Conservation (phyloP, 1,140 invertebrate species). For the Heliothis subflexa region DNA sequence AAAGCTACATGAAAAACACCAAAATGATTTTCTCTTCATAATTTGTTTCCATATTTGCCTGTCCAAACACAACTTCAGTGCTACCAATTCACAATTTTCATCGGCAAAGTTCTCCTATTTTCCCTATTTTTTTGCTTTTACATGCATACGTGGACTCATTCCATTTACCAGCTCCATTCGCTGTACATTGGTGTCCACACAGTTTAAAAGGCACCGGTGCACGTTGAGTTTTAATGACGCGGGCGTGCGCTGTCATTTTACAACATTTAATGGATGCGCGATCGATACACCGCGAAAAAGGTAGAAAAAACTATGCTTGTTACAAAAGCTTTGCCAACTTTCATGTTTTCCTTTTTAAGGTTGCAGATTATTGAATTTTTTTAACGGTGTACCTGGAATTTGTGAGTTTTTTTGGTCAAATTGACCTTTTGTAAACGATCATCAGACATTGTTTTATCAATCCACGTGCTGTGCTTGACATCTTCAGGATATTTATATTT, state of each 20-base stretch:
- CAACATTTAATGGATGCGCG: slow-evolving; percentile 46
- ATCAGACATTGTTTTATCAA: background rate
- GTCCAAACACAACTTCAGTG: background rate
- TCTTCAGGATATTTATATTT: slow-evolving; percentile 6
- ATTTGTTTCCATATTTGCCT: background rate
- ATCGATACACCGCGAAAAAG: slow-evolving; percentile 45
- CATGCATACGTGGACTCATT: background rate
- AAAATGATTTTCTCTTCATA: background rate
- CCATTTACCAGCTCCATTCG: slow-evolving; percentile 37
- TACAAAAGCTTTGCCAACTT: slow-evolving; percentile 25
- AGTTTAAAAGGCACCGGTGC: slow-evolving; percentile 48
- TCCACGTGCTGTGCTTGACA: background rate
- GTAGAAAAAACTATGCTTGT: slow-evolving; percentile 31
- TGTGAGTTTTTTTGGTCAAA: background rate
- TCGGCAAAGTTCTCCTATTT: slow-evolving; percentile 3
- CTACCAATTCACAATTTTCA: background rate
- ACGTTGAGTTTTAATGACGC: slow-evolving; percentile 51
- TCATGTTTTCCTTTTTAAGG: slow-evolving; percentile 4
- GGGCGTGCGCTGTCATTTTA: slow-evolving; percentile 53
- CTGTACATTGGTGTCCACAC: slow-evolving; percentile 33
- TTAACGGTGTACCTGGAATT: background rate
- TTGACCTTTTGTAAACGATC: too few relatives aligned
- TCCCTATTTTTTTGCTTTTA: background rate
- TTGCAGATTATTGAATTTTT: slow-evolving; percentile 11
- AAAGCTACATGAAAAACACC: background rate